Evolutionary conservation across 2,113 vertebrate genomes (phyloP).

Genomic region (Mellivora capensis): DNA sequence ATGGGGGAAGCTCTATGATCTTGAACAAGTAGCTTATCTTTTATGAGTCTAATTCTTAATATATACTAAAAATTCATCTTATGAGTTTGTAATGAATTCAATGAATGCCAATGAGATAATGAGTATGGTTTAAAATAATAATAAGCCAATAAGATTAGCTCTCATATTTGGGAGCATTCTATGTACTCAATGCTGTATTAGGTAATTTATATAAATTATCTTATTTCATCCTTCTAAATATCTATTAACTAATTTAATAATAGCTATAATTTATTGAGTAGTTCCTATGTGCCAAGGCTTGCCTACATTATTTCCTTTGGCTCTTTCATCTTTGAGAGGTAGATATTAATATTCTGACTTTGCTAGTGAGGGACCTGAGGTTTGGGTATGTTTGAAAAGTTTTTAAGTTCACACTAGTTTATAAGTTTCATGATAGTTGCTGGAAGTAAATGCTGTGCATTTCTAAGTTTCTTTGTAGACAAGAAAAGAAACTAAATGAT

Average conservation of each 20-base stretch:
- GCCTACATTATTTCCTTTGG: slow-evolving; percentile 20
- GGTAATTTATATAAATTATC: slow-evolving; percentile 9
- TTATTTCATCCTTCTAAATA: slow-evolving; percentile 4
- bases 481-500: background rate
- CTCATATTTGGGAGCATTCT: background rate
- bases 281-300: background rate
- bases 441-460: background rate
- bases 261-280: background rate
- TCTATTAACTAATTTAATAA: background rate
- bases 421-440: background rate
- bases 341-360: background rate
- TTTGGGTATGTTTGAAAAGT: background rate
- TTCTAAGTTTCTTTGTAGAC: background rate
- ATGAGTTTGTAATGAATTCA: slow-evolving; percentile 4
- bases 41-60: background rate
- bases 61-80: background rate
- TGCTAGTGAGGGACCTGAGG: background rate
- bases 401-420: background rate
- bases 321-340: background rate
- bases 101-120: background rate
- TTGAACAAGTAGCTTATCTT: background rate
- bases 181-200: background rate
- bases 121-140: slow-evolving; percentile 19
- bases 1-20: background rate
- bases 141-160: background rate